Conservation (phyloP, 2,888 invertebrate species). For the Agonopterix heracliana region DNA sequence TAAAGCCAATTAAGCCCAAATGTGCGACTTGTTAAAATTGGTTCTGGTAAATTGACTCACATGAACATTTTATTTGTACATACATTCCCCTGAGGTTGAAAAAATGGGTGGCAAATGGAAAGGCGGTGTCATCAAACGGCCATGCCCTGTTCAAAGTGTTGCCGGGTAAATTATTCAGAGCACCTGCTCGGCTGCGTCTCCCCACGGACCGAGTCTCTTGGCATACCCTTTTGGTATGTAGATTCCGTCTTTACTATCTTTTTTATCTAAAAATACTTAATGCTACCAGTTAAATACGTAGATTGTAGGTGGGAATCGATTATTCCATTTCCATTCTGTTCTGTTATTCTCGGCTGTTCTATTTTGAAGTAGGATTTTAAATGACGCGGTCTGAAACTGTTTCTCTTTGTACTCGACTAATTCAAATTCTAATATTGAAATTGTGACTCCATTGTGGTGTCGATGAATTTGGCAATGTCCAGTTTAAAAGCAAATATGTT, state of each 20-base stretch:
- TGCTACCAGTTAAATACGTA: too few relatives aligned
- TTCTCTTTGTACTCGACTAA: too few relatives aligned
- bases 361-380: too few relatives aligned
- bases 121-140: slow-evolving; percentile 27
- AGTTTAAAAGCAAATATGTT: too few relatives aligned
- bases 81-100: slow-evolving; percentile 15
- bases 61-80: slow-evolving; percentile 21
- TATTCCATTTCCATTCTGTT: too few relatives aligned
- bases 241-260: slow-evolving; percentile 24
- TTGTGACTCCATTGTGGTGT: too few relatives aligned
- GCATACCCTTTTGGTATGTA: slow-evolving; percentile 37
- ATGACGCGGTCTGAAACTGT: too few relatives aligned
- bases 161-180: slow-evolving; percentile 49
- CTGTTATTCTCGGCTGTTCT: too few relatives aligned
- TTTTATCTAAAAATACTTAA: slow-evolving; percentile 13
- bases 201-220: slow-evolving; percentile 24
- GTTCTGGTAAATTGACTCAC: slow-evolving; percentile 26
- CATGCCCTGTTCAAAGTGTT: slow-evolving; percentile 33
- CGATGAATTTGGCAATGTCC: too few relatives aligned
- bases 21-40: slow-evolving; percentile 24
- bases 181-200: slow-evolving; percentile 37
- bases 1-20: slow-evolving; percentile 4
- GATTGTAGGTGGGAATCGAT: too few relatives aligned
- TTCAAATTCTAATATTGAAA: too few relatives aligned
- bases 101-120: slow-evolving; percentile 17